Percentiles rank a stretch among this genome's conserved stretches.
phyloP scores from a whole-genome alignment of 35 echinoderm and acorn worm genomes.

The Amphiura filiformis region DNA sequence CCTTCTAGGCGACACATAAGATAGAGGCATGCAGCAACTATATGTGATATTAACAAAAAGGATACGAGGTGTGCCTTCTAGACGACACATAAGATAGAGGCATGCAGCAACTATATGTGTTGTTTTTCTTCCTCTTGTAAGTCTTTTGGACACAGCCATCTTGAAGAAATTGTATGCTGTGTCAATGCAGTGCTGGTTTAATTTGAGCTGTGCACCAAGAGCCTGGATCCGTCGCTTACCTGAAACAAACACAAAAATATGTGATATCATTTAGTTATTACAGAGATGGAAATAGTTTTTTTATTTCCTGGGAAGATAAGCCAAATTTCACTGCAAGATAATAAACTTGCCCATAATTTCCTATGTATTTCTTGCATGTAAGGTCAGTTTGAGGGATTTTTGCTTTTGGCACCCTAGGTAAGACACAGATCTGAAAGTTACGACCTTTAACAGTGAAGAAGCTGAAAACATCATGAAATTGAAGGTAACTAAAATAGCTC shows the following conservation, averaged over 20 bases:
- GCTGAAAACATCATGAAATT: no score
- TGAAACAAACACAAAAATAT: slow-evolving; percentile 31
- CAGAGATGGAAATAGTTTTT: no score
- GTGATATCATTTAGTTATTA: background rate
- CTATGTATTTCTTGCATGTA: no score
- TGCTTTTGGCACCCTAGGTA: no score
- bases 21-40: slow-evolving; percentile 91
- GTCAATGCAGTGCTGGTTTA: slow-evolving; percentile 89
- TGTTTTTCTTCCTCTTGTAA: slow-evolving; percentile 86
- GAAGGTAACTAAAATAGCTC: no score
- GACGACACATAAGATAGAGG: slow-evolving; percentile 80
- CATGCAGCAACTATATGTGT: slow-evolving; percentile 91
- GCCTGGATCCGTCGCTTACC: slow-evolving; percentile 74
- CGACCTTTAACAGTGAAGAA: no score
- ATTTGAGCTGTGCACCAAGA: slow-evolving; percentile 78
- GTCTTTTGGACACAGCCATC: slow-evolving; percentile 90
- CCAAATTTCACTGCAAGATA: no score
- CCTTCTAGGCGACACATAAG: slow-evolving; percentile 77
- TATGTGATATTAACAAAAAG: no score
- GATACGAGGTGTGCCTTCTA: slow-evolving; percentile 95
- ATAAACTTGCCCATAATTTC: no score
- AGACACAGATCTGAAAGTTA: no score
- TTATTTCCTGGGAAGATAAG: no score
- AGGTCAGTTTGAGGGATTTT: no score
- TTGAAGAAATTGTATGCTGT: slow-evolving; percentile 99